Evolutionary conservation across 2,113 vertebrate genomes (phyloP).

Genomic region (Sprattus sprattus): DNA sequence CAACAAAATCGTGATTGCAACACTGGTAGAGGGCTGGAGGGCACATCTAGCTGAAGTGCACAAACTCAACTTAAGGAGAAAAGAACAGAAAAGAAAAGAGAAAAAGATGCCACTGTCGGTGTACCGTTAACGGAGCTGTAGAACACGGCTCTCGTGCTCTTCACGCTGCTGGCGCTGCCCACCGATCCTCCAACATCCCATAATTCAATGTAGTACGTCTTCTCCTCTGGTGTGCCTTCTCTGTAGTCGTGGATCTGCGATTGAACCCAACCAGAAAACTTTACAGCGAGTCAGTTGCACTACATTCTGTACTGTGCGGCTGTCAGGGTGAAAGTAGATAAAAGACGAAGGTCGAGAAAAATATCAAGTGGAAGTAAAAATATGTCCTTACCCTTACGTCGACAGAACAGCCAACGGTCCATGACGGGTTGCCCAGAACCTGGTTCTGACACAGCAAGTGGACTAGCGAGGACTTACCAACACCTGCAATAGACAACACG

Average conservation of each 20-base stretch:
- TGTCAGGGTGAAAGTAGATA: too few relatives aligned
- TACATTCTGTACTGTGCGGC: not conserved
- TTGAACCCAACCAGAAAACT: not conserved
- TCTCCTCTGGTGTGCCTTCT: constrained; percentile 96
- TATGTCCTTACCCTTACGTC: constrained; percentile 85
- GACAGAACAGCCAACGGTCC: constrained; percentile 97
- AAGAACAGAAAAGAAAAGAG: too few relatives aligned
- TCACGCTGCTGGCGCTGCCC: constrained; percentile 89
- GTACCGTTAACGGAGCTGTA: constrained; percentile 95
- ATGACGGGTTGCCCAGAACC: constrained; percentile 93
- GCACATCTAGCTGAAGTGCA: too few relatives aligned
- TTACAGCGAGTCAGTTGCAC: not conserved
- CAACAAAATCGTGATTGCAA: too few relatives aligned
- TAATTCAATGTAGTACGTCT: constrained; percentile 93
- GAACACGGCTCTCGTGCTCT: constrained; percentile 96
- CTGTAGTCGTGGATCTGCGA: constrained; percentile 93
- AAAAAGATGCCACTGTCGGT: not conserved
- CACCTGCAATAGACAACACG: constrained; percentile 72
- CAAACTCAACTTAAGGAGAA: too few relatives aligned
- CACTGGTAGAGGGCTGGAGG: too few relatives aligned
- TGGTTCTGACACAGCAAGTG: constrained; percentile 95
- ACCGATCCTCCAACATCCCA: constrained; percentile 98
- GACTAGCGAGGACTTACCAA: constrained; percentile 94
- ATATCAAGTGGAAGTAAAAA: not conserved
- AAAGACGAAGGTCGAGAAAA: not conserved